A percentile compares a stretch with the other conserved stretches of the same genome.
phyloP scores from a whole-genome alignment of 2,888 invertebrate species.

The Strigamia transsilvanica region DNA sequence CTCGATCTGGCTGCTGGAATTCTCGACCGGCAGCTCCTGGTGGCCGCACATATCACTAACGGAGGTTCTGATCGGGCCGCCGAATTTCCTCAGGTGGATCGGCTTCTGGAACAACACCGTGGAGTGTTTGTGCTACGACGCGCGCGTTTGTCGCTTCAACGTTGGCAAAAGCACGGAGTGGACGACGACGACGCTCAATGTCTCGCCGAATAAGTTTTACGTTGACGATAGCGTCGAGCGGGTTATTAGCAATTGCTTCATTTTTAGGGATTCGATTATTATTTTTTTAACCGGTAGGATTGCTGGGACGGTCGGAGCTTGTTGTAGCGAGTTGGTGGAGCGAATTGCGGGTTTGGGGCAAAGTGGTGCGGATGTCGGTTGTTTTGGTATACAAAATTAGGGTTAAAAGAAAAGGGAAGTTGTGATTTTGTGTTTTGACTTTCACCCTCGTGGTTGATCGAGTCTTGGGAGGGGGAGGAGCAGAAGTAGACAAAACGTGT shows the following conservation, averaged over 20 bases:
- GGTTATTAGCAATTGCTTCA: neutral
- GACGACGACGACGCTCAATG: neutral
- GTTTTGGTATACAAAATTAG: too few relatives aligned
- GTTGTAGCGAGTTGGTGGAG: too few relatives aligned
- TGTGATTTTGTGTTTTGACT: too few relatives aligned
- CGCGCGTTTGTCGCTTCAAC: neutral
- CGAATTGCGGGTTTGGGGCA: too few relatives aligned
- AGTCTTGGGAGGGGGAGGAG: too few relatives aligned
- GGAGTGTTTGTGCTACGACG: neutral
- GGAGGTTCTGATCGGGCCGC: neutral
- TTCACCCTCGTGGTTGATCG: too few relatives aligned
- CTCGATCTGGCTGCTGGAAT: neutral
- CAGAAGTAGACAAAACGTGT: too few relatives aligned
- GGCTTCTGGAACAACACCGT: neutral
- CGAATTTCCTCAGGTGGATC: neutral
- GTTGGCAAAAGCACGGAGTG: neutral
- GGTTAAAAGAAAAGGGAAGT: too few relatives aligned
- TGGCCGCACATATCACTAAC: neutral
- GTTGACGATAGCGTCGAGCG: neutral
- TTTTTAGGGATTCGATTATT: slow-evolving; percentile 29
- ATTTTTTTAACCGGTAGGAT: slow-evolving; percentile 37
- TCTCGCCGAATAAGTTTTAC: neutral
- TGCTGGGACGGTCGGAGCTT: neutral
- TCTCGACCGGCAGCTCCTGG: neutral
- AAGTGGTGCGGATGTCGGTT: too few relatives aligned